phyloP scores from a whole-genome alignment of 1,140 invertebrate species.

The Ceratosolen solmsi region DNA sequence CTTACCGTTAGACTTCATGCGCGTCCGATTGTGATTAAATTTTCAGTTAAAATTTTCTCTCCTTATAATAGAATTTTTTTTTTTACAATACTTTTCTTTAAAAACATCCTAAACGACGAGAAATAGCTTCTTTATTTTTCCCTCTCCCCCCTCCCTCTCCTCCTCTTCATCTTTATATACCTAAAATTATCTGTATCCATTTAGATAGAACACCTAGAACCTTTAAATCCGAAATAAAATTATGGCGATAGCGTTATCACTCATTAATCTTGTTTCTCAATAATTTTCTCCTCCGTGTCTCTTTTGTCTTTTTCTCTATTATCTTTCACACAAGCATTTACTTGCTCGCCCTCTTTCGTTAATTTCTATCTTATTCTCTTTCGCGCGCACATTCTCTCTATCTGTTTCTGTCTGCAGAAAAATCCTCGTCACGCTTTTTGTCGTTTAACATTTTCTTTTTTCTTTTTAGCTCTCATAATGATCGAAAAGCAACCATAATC shows the following conservation, averaged over 20 bases:
- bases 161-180: too few relatives aligned
- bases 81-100: conserved; percentile 69
- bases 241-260: conserved; percentile 46
- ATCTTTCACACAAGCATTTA: conserved; percentile 56
- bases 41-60: conserved; percentile 54
- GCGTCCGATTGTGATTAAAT: conserved; percentile 32
- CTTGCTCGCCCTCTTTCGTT: conserved; percentile 57
- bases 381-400: conserved; percentile 52
- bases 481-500: conserved; percentile 55
- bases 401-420: conserved; percentile 48
- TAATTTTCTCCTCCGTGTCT: background rate
- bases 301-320: conserved; percentile 53
- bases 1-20: background rate
- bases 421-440: conserved; percentile 49
- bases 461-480: conserved; percentile 31
- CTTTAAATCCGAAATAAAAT: conserved; percentile 46
- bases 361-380: conserved; percentile 48
- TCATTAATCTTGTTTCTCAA: conserved; percentile 5
- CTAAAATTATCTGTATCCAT: conserved; percentile 68
- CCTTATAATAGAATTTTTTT: conserved; percentile 60
- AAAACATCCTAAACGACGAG: conserved; percentile 66
- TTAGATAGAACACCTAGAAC: conserved; percentile 60
- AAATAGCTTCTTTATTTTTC: conserved; percentile 65
- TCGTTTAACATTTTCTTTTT: conserved; percentile 14
- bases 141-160: too few relatives aligned